Conservation (phyloP, 92 coral and sea anemone species). For the Pocillopora meandrina region DNA sequence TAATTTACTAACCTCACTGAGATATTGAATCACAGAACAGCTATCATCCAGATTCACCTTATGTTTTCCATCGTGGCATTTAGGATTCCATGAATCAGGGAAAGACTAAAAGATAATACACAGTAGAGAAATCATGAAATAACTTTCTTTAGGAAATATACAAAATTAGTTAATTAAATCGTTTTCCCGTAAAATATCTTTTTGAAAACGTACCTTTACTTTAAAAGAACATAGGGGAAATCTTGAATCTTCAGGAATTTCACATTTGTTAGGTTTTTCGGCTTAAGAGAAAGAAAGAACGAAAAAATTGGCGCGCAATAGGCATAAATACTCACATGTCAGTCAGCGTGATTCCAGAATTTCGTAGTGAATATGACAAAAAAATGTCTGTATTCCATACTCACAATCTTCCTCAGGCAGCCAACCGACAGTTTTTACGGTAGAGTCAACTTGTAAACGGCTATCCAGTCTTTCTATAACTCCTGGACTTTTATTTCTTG, state of each 20-base stretch:
- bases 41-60: slow-evolving; percentile 26
- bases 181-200: not conserved
- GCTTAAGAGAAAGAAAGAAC: not conserved
- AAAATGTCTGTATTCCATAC: not conserved
- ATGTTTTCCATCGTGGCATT: slow-evolving; percentile 50
- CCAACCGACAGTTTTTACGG: not conserved
- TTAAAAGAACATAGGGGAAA: slow-evolving; percentile 46
- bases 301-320: not conserved
- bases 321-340: too few species aligned
- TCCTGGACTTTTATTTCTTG: not conserved
- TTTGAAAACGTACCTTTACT: slow-evolving; percentile 18
- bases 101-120: slow-evolving; percentile 23
- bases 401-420: not conserved
- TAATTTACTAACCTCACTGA: slow-evolving; percentile 49
- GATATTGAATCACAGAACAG: slow-evolving; percentile 53
- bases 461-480: not conserved
- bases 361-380: not conserved
- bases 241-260: not conserved
- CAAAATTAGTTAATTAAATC: not conserved
- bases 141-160: not conserved
- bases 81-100: slow-evolving; percentile 40
- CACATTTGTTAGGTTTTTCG: not conserved
- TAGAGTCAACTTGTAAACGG: not conserved
- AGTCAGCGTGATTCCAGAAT: not conserved
- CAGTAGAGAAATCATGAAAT: not conserved